Percentiles rank a stretch among this genome's conserved stretches.
These are phyloP conservation scores for Rhabdophis nuchalis DNA, from an alignment of 2,797 vertebrate species.

Conservation along the genomic window DNA sequence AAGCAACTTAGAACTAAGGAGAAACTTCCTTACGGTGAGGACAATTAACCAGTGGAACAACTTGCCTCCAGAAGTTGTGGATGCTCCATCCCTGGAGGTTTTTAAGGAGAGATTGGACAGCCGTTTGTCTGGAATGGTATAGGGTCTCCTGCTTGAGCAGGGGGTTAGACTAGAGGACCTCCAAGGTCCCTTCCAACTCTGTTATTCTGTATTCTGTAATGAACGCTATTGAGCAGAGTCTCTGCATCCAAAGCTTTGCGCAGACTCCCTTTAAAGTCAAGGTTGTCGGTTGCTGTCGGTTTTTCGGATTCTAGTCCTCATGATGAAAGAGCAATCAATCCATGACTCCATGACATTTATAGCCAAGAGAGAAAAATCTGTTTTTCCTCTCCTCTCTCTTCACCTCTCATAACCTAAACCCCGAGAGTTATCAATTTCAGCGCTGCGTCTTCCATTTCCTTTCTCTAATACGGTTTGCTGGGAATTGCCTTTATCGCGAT, in stretches of 20 bases:
- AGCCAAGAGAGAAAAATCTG: not conserved
- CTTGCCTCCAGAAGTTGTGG: not conserved
- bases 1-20: not conserved
- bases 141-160: not conserved
- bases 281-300: not conserved
- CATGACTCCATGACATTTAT: not conserved
- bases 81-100: not conserved
- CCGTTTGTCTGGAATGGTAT: not conserved
- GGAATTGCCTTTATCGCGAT: not conserved
- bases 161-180: too few relatives aligned
- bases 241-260: not conserved
- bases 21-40: not conserved
- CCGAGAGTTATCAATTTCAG: not conserved
- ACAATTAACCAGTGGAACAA: not conserved
- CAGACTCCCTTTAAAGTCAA: not conserved
- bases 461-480: not conserved
- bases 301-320: not conserved
- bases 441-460: not conserved
- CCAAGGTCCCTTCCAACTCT: too few relatives aligned
- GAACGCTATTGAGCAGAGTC: not conserved
- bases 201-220: too few relatives aligned
- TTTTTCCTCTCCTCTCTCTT: not conserved
- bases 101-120: not conserved
- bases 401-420: not conserved
- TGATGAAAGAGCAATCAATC: not conserved